A percentile compares a stretch with the other conserved stretches of the same genome.
Evolutionary conservation across 2,888 invertebrate genomes (phyloP).

Genomic region (Polylopha cassiicola): DNA sequence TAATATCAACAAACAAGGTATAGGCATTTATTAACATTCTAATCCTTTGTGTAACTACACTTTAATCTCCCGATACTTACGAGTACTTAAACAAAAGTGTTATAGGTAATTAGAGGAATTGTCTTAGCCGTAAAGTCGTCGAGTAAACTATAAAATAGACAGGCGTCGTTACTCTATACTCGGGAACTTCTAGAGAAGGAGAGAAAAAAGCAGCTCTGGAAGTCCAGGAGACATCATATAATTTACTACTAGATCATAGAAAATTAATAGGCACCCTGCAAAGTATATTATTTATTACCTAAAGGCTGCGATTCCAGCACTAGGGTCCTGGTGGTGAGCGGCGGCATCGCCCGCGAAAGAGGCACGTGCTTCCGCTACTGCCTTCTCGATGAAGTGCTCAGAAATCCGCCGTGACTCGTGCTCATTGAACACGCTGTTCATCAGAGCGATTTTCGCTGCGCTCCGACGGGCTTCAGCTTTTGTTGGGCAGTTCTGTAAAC

Average conservation of each 20-base stretch:
- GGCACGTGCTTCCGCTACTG: constrained; percentile 92
- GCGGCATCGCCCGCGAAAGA: constrained; percentile 85
- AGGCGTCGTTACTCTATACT: too few species aligned
- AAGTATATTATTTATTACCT: constrained; percentile 50
- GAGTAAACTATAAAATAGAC: too few species aligned
- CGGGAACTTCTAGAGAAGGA: too few species aligned
- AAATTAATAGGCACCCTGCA: too few species aligned
- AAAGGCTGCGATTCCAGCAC: constrained; percentile 84
- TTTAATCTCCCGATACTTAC: too few species aligned
- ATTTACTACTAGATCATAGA: too few species aligned
- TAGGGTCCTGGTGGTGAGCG: constrained; percentile 79
- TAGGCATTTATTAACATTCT: too few species aligned
- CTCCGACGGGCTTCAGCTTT: constrained; percentile 96
- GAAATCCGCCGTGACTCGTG: constrained; percentile 95
- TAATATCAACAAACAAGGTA: background rate
- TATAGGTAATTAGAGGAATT: too few species aligned
- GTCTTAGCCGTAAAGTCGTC: too few species aligned
- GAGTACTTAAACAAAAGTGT: background rate
- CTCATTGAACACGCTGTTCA: constrained; percentile 98
- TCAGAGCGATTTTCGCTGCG: constrained; percentile 95
- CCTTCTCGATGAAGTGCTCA: constrained; percentile 95
- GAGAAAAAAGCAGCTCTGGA: too few species aligned
- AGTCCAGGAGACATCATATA: too few species aligned
- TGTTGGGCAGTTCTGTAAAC: constrained; percentile 89
- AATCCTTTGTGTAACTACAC: too few species aligned